phyloP scores from a whole-genome alignment of 1,140 invertebrate species.

The Laodelphax striatellus region DNA sequence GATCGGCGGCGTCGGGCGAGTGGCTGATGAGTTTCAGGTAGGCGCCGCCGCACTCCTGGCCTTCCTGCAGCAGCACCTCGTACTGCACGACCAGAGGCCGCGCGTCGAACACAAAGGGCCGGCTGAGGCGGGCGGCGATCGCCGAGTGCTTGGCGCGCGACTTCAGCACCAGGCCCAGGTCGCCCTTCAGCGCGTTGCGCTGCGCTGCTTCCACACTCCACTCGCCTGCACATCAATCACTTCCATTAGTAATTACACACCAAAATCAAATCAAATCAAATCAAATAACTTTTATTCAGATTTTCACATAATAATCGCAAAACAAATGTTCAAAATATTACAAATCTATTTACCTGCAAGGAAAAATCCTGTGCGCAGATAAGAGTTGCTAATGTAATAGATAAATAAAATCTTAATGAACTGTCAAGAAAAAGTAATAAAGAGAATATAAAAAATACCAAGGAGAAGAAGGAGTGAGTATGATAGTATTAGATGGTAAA shows the following conservation, averaged over 20 bases:
- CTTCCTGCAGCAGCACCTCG: conserved; percentile 81
- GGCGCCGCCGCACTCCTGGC: conserved; percentile 96
- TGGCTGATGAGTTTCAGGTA: conserved; percentile 83
- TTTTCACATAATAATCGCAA: too few species aligned
- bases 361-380: too few species aligned
- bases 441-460: too few species aligned
- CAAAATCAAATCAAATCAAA: neutral
- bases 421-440: too few species aligned
- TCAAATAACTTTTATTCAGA: too few species aligned
- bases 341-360: too few species aligned
- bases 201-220: conserved; percentile 70
- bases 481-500: too few species aligned
- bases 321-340: too few species aligned
- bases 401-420: too few species aligned
- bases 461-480: too few species aligned
- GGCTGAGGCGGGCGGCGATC: conserved; percentile 68
- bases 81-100: conserved; percentile 92
- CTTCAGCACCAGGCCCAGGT: conserved; percentile 82
- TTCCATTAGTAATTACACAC: too few species aligned
- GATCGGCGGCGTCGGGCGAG: conserved; percentile 45
- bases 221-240: conserved; percentile 42
- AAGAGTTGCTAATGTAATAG: too few species aligned
- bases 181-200: conserved; percentile 63
- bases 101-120: conserved; percentile 73
- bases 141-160: conserved; percentile 95